A percentile compares a stretch with the other conserved stretches of the same genome.
Evolutionary conservation across 2,113 vertebrate genomes (phyloP).

Genomic region (Microcebus murinus): DNA sequence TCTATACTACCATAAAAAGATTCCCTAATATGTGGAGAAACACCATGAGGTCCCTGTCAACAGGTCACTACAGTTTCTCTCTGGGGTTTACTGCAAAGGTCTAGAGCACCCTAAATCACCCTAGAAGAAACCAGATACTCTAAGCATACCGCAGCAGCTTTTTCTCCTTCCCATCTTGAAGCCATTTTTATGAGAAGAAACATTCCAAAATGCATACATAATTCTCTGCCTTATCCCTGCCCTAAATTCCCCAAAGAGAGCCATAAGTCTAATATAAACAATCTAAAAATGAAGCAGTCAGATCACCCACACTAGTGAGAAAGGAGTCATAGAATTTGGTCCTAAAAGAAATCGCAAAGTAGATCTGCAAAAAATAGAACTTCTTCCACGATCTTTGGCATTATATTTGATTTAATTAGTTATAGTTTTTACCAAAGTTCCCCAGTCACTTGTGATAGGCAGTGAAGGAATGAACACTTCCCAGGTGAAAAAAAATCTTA

Average conservation of each 20-base stretch:
- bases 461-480: not conserved
- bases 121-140: not conserved
- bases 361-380: not conserved
- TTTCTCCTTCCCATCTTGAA: not conserved
- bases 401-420: not conserved
- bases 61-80: not conserved
- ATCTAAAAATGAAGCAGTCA: not conserved
- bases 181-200: not conserved
- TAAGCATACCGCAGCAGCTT: not conserved
- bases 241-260: not conserved
- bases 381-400: not conserved
- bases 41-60: fast-evolving
- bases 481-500: not conserved
- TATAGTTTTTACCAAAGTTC: not conserved
- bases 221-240: not conserved
- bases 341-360: not conserved
- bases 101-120: not conserved
- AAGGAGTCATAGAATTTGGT: not conserved
- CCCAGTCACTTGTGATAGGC: not conserved
- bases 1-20: not conserved
- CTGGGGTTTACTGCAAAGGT: not conserved
- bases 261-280: not conserved
- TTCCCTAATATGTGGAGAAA: not conserved
- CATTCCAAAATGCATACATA: not conserved
- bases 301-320: not conserved